Percentiles rank a stretch among this genome's conserved stretches.
Evolutionary conservation across 1,140 invertebrate genomes (phyloP).

Genomic region (Steinernema feltiae): DNA sequence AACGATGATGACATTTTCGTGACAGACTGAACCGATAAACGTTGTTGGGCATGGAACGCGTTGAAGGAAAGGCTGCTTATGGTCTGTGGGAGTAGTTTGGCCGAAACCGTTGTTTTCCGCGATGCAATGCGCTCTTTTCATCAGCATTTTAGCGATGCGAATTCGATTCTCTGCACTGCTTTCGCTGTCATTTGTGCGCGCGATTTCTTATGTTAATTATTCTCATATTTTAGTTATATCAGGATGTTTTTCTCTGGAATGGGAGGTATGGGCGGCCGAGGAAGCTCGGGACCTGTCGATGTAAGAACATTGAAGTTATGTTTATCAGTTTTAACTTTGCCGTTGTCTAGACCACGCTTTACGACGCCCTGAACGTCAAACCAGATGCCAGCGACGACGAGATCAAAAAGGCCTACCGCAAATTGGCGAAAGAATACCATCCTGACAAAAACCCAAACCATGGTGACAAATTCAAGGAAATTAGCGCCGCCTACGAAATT

Average conservation of each 20-base stretch:
- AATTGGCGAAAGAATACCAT: conserved; percentile 78
- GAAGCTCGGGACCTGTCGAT: conserved; percentile 62
- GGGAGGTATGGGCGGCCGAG: conserved; percentile 29
- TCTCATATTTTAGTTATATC: conserved; percentile 17
- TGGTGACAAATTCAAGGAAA: conserved; percentile 77
- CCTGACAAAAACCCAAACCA: conserved; percentile 78
- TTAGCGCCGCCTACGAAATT: conserved; percentile 78
- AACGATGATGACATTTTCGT: neutral
- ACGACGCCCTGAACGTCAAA: conserved; percentile 73
- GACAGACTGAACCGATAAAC: neutral
- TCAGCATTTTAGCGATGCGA: neutral
- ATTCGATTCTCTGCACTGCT: neutral
- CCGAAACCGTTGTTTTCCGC: no score
- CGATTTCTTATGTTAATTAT: neutral
- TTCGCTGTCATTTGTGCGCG: neutral
- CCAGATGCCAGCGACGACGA: conserved; percentile 71
- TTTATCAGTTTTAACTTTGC: no score
- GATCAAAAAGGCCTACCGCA: conserved; percentile 80
- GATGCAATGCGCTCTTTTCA: neutral
- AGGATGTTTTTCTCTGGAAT: conserved; percentile 32
- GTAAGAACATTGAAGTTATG: no score
- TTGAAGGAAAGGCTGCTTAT: no score
- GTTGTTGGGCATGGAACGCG: neutral
- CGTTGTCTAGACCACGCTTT: conserved; percentile 74
- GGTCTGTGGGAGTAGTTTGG: no score